Percentiles rank a stretch among this genome's conserved stretches.
These are phyloP conservation scores for Rhorus exstirpatorius DNA, from an alignment of 2,888 invertebrate genomes.

Conservation along the genomic window DNA sequence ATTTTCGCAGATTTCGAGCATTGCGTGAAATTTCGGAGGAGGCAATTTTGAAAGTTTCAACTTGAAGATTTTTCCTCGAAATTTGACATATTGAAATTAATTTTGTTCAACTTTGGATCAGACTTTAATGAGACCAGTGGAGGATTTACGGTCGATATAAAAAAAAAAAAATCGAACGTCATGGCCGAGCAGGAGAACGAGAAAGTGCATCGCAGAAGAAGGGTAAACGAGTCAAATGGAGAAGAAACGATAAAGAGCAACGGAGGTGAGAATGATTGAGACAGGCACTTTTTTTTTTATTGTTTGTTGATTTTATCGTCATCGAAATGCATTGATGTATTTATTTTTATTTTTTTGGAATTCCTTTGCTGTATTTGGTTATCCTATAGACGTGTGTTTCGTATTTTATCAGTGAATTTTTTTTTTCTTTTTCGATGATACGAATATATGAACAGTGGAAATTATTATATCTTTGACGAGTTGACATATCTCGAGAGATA, in stretches of 20 bases:
- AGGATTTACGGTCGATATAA: background rate
- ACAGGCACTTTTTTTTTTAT: background rate
- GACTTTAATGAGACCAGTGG: conserved; percentile 2
- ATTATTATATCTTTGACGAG: conserved; percentile 3
- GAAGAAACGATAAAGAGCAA: conserved; percentile 38
- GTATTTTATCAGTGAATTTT: conserved; percentile 19
- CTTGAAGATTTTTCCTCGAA: too few relatives aligned
- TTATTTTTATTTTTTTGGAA: background rate
- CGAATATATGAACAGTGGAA: background rate
- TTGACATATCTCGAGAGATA: conserved; percentile 34
- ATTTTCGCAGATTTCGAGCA: too few relatives aligned
- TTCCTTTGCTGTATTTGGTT: too few relatives aligned
- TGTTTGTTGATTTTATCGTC: background rate
- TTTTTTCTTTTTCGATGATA: background rate
- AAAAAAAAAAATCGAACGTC: background rate
- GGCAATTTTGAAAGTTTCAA: too few relatives aligned
- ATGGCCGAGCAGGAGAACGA: conserved; percentile 39
- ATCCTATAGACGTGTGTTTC: background rate
- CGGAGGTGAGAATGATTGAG: conserved; percentile 52
- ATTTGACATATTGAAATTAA: too few relatives aligned
- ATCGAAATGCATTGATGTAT: background rate
- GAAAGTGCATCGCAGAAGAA: conserved; percentile 9
- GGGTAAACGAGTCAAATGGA: background rate
- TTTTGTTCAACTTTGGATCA: too few relatives aligned
- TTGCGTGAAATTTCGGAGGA: too few relatives aligned